phyloP scores from a whole-genome alignment of 2,113 vertebrate genomes.

The Ictidomys tridecemlineatus region DNA sequence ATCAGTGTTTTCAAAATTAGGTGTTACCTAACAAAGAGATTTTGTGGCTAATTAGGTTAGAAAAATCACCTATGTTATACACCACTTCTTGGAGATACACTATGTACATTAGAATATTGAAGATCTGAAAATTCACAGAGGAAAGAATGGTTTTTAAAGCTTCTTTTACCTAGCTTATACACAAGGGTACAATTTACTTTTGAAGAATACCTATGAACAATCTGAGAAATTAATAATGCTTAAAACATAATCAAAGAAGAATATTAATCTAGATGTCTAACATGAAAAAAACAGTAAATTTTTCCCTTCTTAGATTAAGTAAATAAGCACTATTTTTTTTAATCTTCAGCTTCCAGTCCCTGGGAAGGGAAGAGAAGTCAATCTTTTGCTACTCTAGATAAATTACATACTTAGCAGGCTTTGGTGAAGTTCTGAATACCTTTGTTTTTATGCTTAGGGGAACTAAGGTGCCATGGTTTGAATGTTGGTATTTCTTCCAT shows the following conservation, averaged over 20 bases:
- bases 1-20: constrained; percentile 7
- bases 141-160: neutral
- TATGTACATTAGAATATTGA: neutral
- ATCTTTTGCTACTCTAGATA: neutral
- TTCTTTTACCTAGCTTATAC: neutral
- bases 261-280: neutral
- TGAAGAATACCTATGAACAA: neutral
- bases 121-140: neutral
- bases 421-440: neutral
- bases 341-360: neutral
- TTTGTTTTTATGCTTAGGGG: neutral
- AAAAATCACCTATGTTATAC: neutral
- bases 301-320: neutral
- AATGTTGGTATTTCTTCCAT: neutral
- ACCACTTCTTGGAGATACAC: neutral
- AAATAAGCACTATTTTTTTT: neutral
- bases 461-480: neutral
- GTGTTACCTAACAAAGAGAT: neutral
- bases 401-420: neutral
- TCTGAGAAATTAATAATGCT: neutral
- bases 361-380: neutral
- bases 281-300: neutral
- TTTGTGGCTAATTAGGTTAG: constrained; percentile 37
- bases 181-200: neutral
- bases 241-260: neutral